phyloP scores from a whole-genome alignment of 1,140 invertebrate species.

The Globodera ellingtonae region DNA sequence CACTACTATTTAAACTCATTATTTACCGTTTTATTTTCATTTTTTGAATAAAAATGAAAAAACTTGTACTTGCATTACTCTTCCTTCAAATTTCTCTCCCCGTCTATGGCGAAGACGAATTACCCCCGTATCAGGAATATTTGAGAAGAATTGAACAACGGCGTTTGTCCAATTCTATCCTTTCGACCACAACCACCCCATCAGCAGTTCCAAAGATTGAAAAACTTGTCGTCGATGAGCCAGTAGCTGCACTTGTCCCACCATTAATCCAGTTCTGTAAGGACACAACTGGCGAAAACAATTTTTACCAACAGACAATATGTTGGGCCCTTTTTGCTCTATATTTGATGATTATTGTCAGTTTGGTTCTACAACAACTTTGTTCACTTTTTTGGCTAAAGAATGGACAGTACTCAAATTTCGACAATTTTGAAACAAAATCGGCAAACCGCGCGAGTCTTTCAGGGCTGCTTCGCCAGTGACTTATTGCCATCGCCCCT shows the following conservation, averaged over 20 bases:
- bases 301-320: not conserved
- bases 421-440: constrained; percentile 14
- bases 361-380: not conserved
- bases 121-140: too few relatives aligned
- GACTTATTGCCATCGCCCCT: not conserved
- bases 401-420: constrained; percentile 16
- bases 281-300: not conserved
- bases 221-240: not conserved
- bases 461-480: constrained; percentile 12
- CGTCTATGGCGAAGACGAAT: too few relatives aligned
- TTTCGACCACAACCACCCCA: too few relatives aligned
- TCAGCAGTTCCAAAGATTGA: not conserved
- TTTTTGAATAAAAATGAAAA: too few relatives aligned
- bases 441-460: not conserved
- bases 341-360: not conserved
- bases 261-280: not conserved
- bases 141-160: too few relatives aligned
- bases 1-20: too few relatives aligned
- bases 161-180: too few relatives aligned
- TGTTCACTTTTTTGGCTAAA: not conserved
- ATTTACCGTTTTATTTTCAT: too few relatives aligned
- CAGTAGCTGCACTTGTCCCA: not conserved
- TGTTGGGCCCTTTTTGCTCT: not conserved
- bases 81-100: too few relatives aligned
- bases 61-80: too few relatives aligned